These are phyloP conservation scores for Pogonophryne albipinna DNA, from an alignment of 2,797 vertebrate genomes.

Conservation along the genomic window DNA sequence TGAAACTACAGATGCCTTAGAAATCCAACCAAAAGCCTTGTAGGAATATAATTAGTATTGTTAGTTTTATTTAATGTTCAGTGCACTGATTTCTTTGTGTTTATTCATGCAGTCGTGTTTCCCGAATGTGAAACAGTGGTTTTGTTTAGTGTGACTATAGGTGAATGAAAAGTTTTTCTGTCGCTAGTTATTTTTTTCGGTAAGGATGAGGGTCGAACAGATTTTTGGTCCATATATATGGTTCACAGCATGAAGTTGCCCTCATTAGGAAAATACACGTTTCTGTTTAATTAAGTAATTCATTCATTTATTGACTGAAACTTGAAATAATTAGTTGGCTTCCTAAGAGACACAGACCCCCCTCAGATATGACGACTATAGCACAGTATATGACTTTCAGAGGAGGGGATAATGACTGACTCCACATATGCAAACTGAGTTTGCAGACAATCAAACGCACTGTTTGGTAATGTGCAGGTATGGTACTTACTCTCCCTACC, in stretches of 20 bases:
- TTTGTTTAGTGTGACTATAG: constrained; percentile 40
- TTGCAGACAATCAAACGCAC: constrained; percentile 53
- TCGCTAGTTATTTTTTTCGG: constrained; percentile 9
- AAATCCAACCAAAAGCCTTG: constrained; percentile 19
- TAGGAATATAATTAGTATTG: constrained; percentile 24
- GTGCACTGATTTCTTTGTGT: constrained; percentile 76
- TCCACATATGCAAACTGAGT: constrained; percentile 41
- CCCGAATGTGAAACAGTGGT: constrained; percentile 53
- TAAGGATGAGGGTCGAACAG: constrained; percentile 39
- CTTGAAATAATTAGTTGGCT: constrained; percentile 51
- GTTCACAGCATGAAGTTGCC: constrained; percentile 53
- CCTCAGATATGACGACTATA: constrained; percentile 36
- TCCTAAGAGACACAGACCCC: constrained; percentile 34
- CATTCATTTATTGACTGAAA: constrained; percentile 36
- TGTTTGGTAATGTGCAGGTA: constrained; percentile 12
- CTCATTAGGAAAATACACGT: constrained; percentile 22
- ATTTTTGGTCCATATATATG: constrained; percentile 34
- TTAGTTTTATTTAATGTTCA: constrained; percentile 64
- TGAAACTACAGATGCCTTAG: constrained; percentile 36
- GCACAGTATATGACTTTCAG: constrained; percentile 47
- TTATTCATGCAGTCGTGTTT: constrained; percentile 49
- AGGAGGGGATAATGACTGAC: constrained; percentile 54
- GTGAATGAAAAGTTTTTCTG: constrained; percentile 17
- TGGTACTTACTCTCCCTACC: neutral
- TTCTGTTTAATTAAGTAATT: constrained; percentile 27